A percentile compares a stretch with the other conserved stretches of the same genome.
These are phyloP conservation scores for Heterochromis multidens DNA, from an alignment of 2,113 vertebrate genomes.

Conservation along the genomic window DNA sequence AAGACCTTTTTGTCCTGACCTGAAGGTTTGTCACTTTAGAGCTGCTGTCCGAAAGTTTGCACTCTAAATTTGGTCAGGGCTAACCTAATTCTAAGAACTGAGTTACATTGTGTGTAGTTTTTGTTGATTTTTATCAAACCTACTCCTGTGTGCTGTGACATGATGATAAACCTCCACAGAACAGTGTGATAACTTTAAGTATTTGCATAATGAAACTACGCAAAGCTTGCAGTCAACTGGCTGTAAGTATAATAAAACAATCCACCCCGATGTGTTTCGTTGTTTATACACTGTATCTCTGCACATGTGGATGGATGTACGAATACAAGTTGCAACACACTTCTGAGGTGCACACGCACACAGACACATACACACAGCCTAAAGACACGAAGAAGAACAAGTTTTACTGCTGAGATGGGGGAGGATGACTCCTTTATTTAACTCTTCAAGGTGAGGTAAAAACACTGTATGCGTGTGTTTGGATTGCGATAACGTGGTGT, in stretches of 20 bases:
- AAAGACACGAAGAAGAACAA: slow-evolving; percentile 75
- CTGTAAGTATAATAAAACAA: neutral
- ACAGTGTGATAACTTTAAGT: neutral
- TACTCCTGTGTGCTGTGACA: neutral
- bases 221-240: neutral
- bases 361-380: slow-evolving; percentile 30
- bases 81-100: slow-evolving; percentile 44
- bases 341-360: slow-evolving; percentile 31
- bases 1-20: slow-evolving; percentile 10
- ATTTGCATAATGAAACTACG: neutral
- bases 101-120: slow-evolving; percentile 15
- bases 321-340: slow-evolving; percentile 54
- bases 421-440: slow-evolving; percentile 70
- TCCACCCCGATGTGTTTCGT: neutral
- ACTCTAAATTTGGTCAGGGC: slow-evolving; percentile 16
- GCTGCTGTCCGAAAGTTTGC: slow-evolving; percentile 37
- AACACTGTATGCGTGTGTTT: slow-evolving; percentile 22
- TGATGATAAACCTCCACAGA: neutral
- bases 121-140: neutral
- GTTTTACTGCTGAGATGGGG: slow-evolving; percentile 74
- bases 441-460: slow-evolving; percentile 58
- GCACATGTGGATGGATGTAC: slow-evolving; percentile 39
- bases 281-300: slow-evolving; percentile 23
- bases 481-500: neutral
- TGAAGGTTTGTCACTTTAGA: slow-evolving; percentile 37